A percentile compares a stretch with the other conserved stretches of the same genome.
phyloP scores from a whole-genome alignment of 2,888 invertebrate species.

The Tetrapedia diversipes region DNA sequence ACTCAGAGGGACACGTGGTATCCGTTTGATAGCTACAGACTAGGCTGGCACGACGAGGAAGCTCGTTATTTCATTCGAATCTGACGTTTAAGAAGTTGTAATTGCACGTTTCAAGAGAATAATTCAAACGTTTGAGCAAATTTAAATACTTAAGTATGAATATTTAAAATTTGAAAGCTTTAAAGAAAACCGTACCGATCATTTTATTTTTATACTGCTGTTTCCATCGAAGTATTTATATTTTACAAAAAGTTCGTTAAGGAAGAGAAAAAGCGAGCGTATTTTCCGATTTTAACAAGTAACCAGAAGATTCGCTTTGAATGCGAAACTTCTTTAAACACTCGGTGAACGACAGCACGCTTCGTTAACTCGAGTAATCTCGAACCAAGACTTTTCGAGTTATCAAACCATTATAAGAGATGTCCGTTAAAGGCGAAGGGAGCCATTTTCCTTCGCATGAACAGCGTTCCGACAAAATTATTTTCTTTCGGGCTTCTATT shows the following conservation, averaged over 20 bases:
- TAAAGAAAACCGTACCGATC: not conserved
- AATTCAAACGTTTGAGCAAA: no score
- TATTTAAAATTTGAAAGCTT: not conserved
- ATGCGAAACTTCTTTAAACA: conserved; percentile 52
- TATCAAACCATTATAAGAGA: conserved; percentile 46
- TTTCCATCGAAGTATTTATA: not conserved
- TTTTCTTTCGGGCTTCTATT: conserved; percentile 55
- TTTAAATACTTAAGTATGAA: not conserved
- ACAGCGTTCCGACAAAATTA: conserved; percentile 43
- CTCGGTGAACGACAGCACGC: conserved; percentile 40
- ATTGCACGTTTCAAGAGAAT: no score
- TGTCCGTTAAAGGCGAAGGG: conserved; percentile 44
- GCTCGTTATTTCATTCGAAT: conserved; percentile 72
- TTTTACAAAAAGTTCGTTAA: conserved; percentile 35
- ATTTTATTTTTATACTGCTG: no score
- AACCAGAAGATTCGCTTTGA: conserved; percentile 47
- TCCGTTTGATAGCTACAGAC: conserved; percentile 45
- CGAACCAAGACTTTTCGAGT: conserved; percentile 46
- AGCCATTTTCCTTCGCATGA: conserved; percentile 37
- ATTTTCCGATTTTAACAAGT: conserved; percentile 45
- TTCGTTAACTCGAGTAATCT: conserved; percentile 62
- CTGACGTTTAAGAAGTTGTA: conserved; percentile 74
- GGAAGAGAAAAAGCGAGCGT: conserved; percentile 4
- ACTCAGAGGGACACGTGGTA: conserved; percentile 10
- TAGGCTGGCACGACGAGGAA: conserved; percentile 66